Evolutionary conservation across 2,888 invertebrate genomes (phyloP).

Genomic region (Erannis defoliaria): DNA sequence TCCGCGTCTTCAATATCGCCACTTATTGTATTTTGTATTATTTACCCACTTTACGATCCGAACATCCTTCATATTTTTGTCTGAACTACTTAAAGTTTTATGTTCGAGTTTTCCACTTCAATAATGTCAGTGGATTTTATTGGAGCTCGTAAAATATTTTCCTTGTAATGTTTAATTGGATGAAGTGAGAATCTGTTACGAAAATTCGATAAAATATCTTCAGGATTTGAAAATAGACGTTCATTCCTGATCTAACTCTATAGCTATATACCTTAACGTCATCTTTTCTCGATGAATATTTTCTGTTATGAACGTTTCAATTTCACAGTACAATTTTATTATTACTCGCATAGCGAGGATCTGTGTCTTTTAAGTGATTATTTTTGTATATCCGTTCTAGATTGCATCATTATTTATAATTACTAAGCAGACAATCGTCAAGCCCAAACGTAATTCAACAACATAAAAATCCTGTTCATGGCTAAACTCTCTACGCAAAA

Average conservation of each 20-base stretch:
- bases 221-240: not conserved
- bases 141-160: slow-evolving; percentile 67
- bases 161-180: slow-evolving; percentile 71
- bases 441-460: too few relatives aligned
- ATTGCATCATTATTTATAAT: too few relatives aligned
- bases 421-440: too few relatives aligned
- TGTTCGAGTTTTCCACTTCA: slow-evolving; percentile 76
- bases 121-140: slow-evolving; percentile 76
- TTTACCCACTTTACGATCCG: slow-evolving; percentile 82
- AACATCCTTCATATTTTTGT: slow-evolving; percentile 79
- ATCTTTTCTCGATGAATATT: too few relatives aligned
- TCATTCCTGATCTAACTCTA: not conserved
- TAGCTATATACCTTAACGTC: too few relatives aligned
- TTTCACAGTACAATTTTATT: too few relatives aligned
- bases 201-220: not conserved
- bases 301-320: too few relatives aligned
- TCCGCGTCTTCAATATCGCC: slow-evolving; percentile 76
- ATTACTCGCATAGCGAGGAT: too few relatives aligned
- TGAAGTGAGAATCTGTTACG: slow-evolving; percentile 36
- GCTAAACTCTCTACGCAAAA: too few relatives aligned
- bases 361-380: too few relatives aligned
- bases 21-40: slow-evolving; percentile 87
- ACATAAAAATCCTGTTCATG: too few relatives aligned
- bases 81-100: slow-evolving; percentile 85
- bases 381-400: too few relatives aligned